Evolutionary conservation across 1,140 invertebrate genomes (phyloP).

Genomic region (Gryllus bimaculatus): DNA sequence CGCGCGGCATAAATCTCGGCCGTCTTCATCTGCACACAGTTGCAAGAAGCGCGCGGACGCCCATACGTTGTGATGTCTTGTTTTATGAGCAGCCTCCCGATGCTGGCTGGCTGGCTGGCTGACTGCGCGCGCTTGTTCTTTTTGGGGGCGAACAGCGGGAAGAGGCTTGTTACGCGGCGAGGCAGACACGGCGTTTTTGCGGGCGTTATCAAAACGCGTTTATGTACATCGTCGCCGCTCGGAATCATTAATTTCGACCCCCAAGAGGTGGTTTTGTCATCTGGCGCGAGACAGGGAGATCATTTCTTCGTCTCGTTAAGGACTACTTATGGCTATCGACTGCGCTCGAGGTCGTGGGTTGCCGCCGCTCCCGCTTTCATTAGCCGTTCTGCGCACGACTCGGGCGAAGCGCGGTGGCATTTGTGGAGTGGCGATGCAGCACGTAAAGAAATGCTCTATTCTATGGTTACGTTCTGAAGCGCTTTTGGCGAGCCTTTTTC

Average conservation of each 20-base stretch:
- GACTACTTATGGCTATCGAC: not conserved
- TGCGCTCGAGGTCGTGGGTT: too few relatives aligned
- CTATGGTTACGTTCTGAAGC: too few relatives aligned
- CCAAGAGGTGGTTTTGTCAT: not conserved
- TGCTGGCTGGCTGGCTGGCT: not conserved
- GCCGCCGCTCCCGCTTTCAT: too few relatives aligned
- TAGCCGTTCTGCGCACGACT: too few relatives aligned
- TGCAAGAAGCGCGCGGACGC: not conserved
- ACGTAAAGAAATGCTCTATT: too few relatives aligned
- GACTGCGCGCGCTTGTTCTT: not conserved
- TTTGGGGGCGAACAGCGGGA: not conserved
- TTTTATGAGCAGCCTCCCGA: not conserved
- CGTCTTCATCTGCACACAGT: not conserved
- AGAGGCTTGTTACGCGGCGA: not conserved
- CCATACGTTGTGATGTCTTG: conserved; percentile 3
- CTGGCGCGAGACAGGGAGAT: not conserved
- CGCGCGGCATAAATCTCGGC: not conserved
- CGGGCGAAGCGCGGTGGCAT: too few relatives aligned
- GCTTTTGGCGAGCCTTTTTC: too few relatives aligned
- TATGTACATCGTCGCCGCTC: not conserved
- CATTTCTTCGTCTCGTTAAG: not conserved
- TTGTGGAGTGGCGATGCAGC: too few relatives aligned
- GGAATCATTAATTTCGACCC: not conserved
- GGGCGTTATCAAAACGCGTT: not conserved
- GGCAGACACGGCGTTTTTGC: not conserved